Conservation (phyloP, 1,140 invertebrate species). For the Cydia strobilella region DNA sequence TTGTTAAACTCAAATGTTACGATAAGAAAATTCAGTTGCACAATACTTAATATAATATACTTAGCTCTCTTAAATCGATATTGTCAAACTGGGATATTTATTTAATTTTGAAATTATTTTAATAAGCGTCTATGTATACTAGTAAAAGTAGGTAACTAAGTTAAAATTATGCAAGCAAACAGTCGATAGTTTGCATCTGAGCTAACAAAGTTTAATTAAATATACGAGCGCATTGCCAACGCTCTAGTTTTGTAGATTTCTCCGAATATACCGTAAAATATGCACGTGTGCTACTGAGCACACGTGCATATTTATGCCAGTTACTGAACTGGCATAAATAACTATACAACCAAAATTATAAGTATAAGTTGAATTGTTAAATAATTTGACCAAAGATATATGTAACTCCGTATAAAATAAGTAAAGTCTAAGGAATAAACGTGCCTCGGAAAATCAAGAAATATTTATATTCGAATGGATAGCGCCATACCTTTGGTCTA, state of each 20-base stretch:
- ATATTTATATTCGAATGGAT: too few species aligned
- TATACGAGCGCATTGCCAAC: not conserved
- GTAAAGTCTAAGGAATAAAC: too few species aligned
- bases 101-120: not conserved
- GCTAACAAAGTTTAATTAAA: slow-evolving; percentile 3
- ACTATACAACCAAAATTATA: not conserved
- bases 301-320: too few species aligned
- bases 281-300: not conserved
- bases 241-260: slow-evolving; percentile 22
- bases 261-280: slow-evolving; percentile 20
- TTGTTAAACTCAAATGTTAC: too few species aligned
- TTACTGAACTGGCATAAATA: not conserved
- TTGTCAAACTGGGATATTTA: too few species aligned
- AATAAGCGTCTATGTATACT: not conserved
- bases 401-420: too few species aligned
- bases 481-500: too few species aligned
- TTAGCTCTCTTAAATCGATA: too few species aligned
- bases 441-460: too few species aligned
- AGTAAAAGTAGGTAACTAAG: not conserved
- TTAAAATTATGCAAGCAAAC: not conserved
- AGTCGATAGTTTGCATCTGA: slow-evolving; percentile 9
- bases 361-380: not conserved
- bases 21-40: too few species aligned
- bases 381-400: too few species aligned
- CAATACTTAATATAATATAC: too few species aligned